phyloP scores from a whole-genome alignment of 2,797 vertebrate genomes.

The Tragelaphus oryx region DNA sequence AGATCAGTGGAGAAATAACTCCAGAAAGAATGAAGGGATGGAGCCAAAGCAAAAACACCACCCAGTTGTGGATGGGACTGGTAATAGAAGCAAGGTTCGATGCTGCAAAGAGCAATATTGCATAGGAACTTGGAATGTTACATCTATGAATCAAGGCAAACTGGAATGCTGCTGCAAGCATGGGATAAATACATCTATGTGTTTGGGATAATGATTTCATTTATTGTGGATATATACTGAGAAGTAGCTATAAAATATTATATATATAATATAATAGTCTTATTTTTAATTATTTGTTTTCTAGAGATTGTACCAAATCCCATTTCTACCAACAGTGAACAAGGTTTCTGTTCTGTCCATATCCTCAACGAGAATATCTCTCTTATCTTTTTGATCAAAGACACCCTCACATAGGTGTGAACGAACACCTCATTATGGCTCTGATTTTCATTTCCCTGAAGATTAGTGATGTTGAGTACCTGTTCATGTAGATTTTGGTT shows the following conservation, averaged over 20 bases:
- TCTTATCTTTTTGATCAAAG: neutral
- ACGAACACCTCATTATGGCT: neutral
- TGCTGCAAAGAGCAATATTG: neutral
- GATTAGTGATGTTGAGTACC: neutral
- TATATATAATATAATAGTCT: neutral
- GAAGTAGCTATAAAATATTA: neutral
- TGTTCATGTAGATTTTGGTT: neutral
- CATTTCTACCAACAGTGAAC: neutral
- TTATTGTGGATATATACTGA: neutral
- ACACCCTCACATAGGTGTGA: neutral
- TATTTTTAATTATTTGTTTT: neutral
- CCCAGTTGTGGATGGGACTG: neutral
- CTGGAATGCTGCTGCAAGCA: neutral
- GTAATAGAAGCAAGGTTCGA: neutral
- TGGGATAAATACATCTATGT: neutral
- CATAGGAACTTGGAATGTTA: neutral
- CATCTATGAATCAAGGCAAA: neutral
- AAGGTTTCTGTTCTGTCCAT: neutral
- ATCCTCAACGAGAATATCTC: neutral
- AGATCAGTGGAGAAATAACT: neutral
- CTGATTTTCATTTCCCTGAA: neutral
- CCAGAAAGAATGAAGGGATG: neutral
- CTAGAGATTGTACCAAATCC: neutral
- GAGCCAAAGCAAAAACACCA: neutral
- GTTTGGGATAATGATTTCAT: neutral